Base-by-base conservation (phyloP, 1,140 invertebrate genomes). In the Diplogasteroides magnus region DNA sequence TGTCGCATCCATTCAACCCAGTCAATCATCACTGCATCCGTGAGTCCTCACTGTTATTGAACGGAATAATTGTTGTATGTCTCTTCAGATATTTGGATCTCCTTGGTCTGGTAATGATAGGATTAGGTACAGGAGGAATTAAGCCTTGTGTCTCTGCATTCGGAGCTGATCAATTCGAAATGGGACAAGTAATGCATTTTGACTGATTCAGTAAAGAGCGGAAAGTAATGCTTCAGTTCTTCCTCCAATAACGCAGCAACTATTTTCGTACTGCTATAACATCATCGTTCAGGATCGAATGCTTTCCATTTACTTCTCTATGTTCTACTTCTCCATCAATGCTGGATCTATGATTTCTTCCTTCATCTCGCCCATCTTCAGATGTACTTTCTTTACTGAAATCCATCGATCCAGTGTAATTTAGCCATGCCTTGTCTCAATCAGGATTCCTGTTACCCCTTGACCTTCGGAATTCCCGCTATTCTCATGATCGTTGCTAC, bases 71-170 rank as follows among this genome's bases (percentile, higher is more conserved):
- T 48, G 15, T 55, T 27, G 56, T 64, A 73, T 55, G 25, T 31
- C 28, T 31, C 68, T 77, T 58, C n/a, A 67, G 72, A 31, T 14
- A 25, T n/a, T 61, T 63, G 0, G 69, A 72, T 65, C 31, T 77
- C 1, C 31, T 61, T 27, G 72, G 91, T 23, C 71, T 84, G 1
- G 61, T 72, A 0, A 84, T 94, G 19, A 92, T 95, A 73, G 91
- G 91, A 1, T 67, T 93, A 14, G 92, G 93, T 0, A 93, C 92
- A 0, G 95, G 93, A 13, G 93, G 95, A 1, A 98, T 98, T 77
- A 98, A 98, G 81, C 94, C 96, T 1, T 97, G 94, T 82, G 94
- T 98, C 0, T 88, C 92, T 0, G 90, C 94, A 0, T 98, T 98
- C 83, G 95, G 95, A 25, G 96, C 93, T 0, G 95, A 98, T 84